These are phyloP conservation scores for Strix occidentalis DNA, from an alignment of 2,797 vertebrate genomes.

Conservation along the genomic window DNA sequence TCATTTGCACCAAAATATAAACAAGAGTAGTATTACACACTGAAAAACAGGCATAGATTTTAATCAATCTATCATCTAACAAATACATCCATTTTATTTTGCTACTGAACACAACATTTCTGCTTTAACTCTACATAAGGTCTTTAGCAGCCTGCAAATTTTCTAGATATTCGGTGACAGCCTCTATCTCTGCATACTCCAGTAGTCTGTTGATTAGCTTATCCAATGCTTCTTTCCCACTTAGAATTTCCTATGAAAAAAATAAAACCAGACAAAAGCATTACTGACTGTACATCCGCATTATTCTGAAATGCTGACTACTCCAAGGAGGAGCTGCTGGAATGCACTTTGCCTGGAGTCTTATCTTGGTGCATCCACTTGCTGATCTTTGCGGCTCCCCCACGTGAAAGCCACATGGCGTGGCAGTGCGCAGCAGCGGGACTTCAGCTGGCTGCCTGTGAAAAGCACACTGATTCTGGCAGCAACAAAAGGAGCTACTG, in stretches of 20 bases:
- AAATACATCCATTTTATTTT: neutral
- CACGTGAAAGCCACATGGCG: rapidly evolving
- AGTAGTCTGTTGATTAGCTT: constrained; percentile 82
- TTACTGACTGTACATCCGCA: neutral
- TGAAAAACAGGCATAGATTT: neutral
- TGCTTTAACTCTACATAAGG: neutral
- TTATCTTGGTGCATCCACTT: neutral
- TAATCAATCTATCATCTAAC: neutral
- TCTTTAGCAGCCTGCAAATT: constrained; percentile 58
- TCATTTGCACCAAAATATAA: neutral
- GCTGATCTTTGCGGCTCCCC: neutral
- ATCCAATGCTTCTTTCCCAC: constrained; percentile 83
- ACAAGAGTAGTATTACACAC: neutral
- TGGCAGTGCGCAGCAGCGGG: neutral
- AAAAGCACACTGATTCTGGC: neutral
- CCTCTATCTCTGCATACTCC: constrained; percentile 80
- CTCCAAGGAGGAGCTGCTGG: neutral
- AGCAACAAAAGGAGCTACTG: neutral
- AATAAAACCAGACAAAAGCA: neutral
- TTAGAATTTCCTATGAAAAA: constrained; percentile 85
- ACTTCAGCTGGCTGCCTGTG: neutral
- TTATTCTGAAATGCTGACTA: neutral
- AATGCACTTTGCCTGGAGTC: neutral
- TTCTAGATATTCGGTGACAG: constrained; percentile 80
- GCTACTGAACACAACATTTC: neutral